Evolutionary conservation across 2,888 invertebrate species (phyloP), one percentile per base, ranked within the genome.

Genomic region (Oligia fasciuncula): DNA sequence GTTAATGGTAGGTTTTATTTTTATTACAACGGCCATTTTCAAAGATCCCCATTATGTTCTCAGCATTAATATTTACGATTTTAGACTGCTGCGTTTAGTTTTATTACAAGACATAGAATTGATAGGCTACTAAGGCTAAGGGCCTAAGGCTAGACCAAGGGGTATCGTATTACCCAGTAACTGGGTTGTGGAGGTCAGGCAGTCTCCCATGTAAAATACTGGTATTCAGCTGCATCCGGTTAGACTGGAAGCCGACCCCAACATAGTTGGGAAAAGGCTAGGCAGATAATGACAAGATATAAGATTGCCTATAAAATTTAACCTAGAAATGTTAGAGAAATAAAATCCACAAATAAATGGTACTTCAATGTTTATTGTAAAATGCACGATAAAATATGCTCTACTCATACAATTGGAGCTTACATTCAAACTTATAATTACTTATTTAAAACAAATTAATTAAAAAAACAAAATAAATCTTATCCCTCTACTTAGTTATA

Each of bases 321-420:
- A 29, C n/a, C 1, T 35, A 29, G 6, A 35, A 40, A 13, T 70
- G 19, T 49, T 69, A 51, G 6, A 19, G 3, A 62, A 84, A 80
- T 67, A 79, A 84, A 80, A 80, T 11, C 6, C 43, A 75, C 9
- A 66, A 75, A 40, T 46, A 76, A 80, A 77, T 81, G 86, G 83
- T 83, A 86, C 79, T 88, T 87, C 79, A 83, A 78, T 76, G 80
- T 86, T 88, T 89, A 86, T 76, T 84, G 65, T 77, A 81, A 79
- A 83, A 79, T 68, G 71, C 81, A 81, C 74, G 74, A 81, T 79
- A 84, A 82, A 88, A 75, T 80, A 75, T 78, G 73, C 62, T 71
- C 63, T 54, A 76, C 51, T 54, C 77, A 76, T 79, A 87, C 73
- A 81, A 72, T 80, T 82, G 69, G 80, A 80, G 77, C 73, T 84